Evolutionary conservation across 2,113 vertebrate species (phyloP).

Genomic region (Macquaria australasica): DNA sequence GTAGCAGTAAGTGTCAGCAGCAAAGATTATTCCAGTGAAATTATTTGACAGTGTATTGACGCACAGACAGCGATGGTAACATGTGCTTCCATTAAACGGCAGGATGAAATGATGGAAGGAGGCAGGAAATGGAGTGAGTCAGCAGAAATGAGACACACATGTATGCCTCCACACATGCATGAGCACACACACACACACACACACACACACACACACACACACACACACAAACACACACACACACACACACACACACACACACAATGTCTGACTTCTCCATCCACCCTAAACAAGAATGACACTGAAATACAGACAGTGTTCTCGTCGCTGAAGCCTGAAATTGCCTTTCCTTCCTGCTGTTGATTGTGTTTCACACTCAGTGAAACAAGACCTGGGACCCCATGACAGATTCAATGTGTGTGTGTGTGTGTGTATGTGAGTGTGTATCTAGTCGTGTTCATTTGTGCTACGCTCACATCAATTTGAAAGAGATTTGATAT

Average conservation of each 20-base stretch:
- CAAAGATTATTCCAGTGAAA: constrained; percentile 38
- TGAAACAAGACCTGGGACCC: constrained; percentile 61
- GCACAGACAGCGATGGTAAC: constrained; percentile 7
- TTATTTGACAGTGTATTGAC: constrained; percentile 45
- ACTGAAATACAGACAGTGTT: constrained; percentile 72
- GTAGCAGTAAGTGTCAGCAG: constrained; percentile 30
- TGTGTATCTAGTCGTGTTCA: constrained; percentile 16
- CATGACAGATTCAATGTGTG: constrained; percentile 29
- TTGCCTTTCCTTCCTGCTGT: constrained; percentile 74
- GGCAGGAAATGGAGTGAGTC: constrained; percentile 45
- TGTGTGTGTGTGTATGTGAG: constrained; percentile 32
- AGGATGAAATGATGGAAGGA: constrained; percentile 35
- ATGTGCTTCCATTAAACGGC: constrained; percentile 45
- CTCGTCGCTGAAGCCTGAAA: constrained; percentile 72
- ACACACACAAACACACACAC: background rate
- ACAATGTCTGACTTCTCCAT: constrained; percentile 55
- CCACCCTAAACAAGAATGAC: constrained; percentile 69
- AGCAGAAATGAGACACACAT: constrained; percentile 58
- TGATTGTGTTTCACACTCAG: constrained; percentile 74
- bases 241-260: constrained; percentile 22
- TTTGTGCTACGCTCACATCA: constrained; percentile 29
- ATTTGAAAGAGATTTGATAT: constrained; percentile 50
- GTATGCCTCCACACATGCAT: background rate
- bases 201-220: background rate
- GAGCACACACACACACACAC: background rate